Conservation (phyloP, 2,888 invertebrate genomes). For the Cancer borealis region DNA sequence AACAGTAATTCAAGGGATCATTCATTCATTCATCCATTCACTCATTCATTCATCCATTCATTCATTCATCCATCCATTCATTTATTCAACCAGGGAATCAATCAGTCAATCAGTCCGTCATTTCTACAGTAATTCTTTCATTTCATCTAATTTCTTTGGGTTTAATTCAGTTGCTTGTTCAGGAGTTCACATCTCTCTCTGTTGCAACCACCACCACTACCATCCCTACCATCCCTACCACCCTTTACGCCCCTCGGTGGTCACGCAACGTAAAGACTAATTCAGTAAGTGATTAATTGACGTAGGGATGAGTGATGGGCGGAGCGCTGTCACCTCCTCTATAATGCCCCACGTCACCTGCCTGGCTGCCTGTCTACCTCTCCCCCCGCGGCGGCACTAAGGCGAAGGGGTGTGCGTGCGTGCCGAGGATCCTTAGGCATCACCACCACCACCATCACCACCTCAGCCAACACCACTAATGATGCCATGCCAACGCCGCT, state of each 20-base stretch:
- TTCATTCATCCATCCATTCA: neutral
- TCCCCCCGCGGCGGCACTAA: neutral
- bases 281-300: constrained; percentile 40
- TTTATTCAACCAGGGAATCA: neutral
- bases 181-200: neutral
- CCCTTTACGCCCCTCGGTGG: neutral
- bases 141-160: too few relatives aligned
- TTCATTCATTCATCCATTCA: too few relatives aligned
- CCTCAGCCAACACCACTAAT: neutral
- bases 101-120: neutral
- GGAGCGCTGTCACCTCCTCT: neutral
- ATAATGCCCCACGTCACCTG: constrained; percentile 38
- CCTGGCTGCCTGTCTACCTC: neutral
- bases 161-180: neutral
- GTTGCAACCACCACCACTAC: neutral
- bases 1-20: too few relatives aligned
- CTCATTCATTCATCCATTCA: neutral
- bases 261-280: neutral
- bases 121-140: neutral
- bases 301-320: neutral
- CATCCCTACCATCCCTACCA: neutral
- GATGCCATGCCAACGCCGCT: neutral
- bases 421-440: neutral
- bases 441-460: neutral
- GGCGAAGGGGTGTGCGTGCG: neutral